phyloP scores from a whole-genome alignment of 2,797 vertebrate species.

The Lagodon rhomboides region DNA sequence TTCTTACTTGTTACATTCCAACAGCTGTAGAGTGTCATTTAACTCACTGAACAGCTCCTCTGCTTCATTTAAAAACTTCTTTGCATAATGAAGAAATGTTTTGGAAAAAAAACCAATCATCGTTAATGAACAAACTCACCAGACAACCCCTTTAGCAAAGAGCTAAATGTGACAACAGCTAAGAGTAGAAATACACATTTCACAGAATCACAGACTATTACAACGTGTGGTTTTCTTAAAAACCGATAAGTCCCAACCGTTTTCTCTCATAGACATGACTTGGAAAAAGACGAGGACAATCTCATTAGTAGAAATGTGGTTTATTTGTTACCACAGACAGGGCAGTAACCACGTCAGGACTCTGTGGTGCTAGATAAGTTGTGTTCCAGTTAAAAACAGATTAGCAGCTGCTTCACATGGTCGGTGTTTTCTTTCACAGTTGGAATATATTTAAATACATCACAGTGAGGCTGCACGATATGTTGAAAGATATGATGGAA shows the following conservation, averaged over 20 bases:
- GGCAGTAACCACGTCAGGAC: not conserved
- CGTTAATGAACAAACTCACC: not conserved
- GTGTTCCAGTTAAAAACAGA: slow-evolving; percentile 16
- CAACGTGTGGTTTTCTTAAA: not conserved
- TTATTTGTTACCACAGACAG: slow-evolving; percentile 35
- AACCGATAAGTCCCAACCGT: not conserved
- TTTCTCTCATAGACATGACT: not conserved
- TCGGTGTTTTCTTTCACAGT: not conserved
- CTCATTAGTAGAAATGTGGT: slow-evolving; percentile 19
- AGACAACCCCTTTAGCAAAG: not conserved
- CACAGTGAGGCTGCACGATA: too few relatives aligned
- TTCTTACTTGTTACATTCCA: too few relatives aligned
- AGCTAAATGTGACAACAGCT: too few relatives aligned
- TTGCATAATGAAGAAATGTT: not conserved
- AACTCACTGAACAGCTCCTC: not conserved
- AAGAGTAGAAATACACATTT: too few relatives aligned
- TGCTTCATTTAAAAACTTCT: not conserved
- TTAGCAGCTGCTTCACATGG: slow-evolving; percentile 4
- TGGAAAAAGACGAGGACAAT: not conserved
- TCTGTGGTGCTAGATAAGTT: not conserved
- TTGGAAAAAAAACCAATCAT: not conserved
- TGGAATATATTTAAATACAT: not conserved
- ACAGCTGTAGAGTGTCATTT: not conserved
- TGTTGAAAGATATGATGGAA: too few relatives aligned
- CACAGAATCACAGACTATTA: not conserved